Conservation (phyloP, 2,888 invertebrate species). For the Barypeithes pellucidus region DNA sequence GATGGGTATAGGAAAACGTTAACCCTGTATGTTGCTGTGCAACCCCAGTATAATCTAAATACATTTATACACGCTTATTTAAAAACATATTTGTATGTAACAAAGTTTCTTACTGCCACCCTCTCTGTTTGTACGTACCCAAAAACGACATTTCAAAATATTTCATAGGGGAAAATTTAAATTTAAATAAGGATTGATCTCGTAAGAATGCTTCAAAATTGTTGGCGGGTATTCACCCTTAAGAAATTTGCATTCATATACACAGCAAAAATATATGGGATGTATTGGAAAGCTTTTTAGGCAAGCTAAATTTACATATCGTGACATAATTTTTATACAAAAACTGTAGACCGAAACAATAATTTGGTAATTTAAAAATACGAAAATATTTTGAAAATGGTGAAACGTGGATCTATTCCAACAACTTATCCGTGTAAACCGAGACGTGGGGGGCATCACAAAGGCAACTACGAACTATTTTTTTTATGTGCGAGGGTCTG, state of each 20-base stretch:
- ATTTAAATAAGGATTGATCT: slow-evolving; percentile 14
- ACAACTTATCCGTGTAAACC: no score
- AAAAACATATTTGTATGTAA: neutral
- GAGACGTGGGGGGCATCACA: no score
- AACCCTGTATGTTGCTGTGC: no score
- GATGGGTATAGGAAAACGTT: no score
- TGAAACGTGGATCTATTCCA: no score
- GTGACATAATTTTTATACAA: neutral
- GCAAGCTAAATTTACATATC: neutral
- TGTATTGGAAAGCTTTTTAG: neutral
- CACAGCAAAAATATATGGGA: neutral
- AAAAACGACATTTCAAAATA: neutral
- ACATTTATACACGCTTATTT: neutral
- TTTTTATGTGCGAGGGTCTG: no score
- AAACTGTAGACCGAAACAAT: no score
- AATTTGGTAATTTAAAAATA: no score
- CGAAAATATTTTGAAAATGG: no score
- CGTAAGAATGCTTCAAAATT: slow-evolving; percentile 19
- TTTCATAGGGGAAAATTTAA: slow-evolving; percentile 17
- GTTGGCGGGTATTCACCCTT: slow-evolving; percentile 8
- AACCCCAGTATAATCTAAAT: neutral
- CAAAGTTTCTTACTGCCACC: neutral
- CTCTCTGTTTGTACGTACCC: neutral
- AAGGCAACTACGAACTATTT: no score
- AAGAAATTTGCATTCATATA: neutral